phyloP scores from a whole-genome alignment of 2,888 invertebrate species.

The Noctua janthina region DNA sequence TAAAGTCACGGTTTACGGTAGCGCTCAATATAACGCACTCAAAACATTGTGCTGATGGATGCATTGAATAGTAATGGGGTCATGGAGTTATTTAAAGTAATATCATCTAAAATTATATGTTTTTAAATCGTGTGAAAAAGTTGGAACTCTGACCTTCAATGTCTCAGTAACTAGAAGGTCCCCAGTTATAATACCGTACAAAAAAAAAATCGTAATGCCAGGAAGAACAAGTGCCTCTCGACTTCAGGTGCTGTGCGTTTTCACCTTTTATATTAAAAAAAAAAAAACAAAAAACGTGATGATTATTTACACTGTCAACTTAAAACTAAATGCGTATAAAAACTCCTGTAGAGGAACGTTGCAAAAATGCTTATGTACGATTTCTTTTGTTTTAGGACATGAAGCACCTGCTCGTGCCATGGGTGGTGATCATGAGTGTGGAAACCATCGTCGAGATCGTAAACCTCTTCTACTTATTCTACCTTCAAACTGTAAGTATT shows the following conservation, averaged over 20 bases:
- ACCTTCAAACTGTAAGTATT: constrained; percentile 91
- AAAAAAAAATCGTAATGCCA: no score
- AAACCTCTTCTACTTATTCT: constrained; percentile 92
- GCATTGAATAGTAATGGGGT: not conserved
- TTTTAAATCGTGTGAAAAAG: not conserved
- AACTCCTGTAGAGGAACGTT: not conserved
- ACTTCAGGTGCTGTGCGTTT: no score
- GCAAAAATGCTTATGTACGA: not conserved
- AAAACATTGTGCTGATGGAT: not conserved
- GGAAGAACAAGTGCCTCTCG: no score
- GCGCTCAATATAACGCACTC: no score
- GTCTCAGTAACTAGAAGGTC: not conserved
- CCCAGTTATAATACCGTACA: not conserved
- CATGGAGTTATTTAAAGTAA: no score
- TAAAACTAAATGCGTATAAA: not conserved
- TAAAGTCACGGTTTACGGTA: not conserved
- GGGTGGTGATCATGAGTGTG: constrained; percentile 92
- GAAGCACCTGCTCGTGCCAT: constrained; percentile 93
- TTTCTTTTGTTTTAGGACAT: constrained; percentile 91
- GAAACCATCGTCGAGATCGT: constrained; percentile 92
- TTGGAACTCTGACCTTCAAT: not conserved
- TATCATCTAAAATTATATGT: no score
- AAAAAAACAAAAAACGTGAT: no score
- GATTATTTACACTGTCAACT: not conserved
- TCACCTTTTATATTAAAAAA: no score